Evolutionary conservation across 30 jellyfish, hydroid and myxozoan species (phyloP), one percentile per base, ranked within the genome.

Genomic region (Haliclystus octoradiatus): DNA sequence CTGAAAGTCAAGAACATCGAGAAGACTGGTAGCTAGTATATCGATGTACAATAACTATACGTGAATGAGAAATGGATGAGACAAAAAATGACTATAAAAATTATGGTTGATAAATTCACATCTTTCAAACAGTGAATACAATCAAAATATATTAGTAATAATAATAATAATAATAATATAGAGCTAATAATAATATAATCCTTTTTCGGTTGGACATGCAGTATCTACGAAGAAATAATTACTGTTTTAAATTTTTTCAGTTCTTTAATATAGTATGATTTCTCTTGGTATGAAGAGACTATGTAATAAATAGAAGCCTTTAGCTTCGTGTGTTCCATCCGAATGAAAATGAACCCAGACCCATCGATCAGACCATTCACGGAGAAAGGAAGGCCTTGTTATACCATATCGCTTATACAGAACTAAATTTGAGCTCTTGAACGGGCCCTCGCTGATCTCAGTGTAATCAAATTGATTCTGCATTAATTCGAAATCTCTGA

Each of bases 331-430:
- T 32, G 12, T 31, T 1, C 52, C 65, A 49, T 85, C 87, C 2
- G 92, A 80, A 22, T 78, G 84, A 76, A 86, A 86, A 34, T 86
- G 96, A 19, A 86, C 30, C 94, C 94, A 79, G 71, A 74, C 68
- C 96, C 96, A 86, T 2, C 96, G 90, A 33, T 86, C 92, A n/a
- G 92, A 83, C 89, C 94, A 73, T 31, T 79, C 94, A 22, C 65
- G 65, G 31, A 26, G 65, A 34, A 76, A 86, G 61, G 77, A 63
- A 1, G 94, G 96, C 49, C 50, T 79, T 40, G 70, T 32, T 62
- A 31, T 63, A 2, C 85, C 91, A 34, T 40, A 78, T n/a, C 75
- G 28, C 63, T 50, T 31, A 34, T 68, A 64, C 50, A 86, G 63
- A 1, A 86, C 80, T 70, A 50, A 26, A 13, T 74, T 53, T 32